phyloP scores from a whole-genome alignment of 2,888 invertebrate species.

The Caenorhabditis auriculariae region DNA sequence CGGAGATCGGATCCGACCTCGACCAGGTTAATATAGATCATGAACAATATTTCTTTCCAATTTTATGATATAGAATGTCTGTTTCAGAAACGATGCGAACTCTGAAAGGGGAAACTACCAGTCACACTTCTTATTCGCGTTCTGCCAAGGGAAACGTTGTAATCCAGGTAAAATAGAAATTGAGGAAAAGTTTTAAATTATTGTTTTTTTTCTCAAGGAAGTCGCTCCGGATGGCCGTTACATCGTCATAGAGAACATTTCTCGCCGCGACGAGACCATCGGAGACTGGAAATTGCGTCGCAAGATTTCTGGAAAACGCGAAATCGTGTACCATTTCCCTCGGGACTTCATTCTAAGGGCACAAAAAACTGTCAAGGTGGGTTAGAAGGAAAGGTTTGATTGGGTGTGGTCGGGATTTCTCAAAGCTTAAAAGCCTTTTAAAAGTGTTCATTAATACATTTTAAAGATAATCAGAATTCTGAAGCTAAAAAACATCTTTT shows the following conservation, averaged over 20 bases:
- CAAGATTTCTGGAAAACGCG: slow-evolving; percentile 62
- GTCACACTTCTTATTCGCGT: slow-evolving; percentile 68
- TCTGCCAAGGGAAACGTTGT: slow-evolving; percentile 67
- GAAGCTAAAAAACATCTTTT: neutral
- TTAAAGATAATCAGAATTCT: too few relatives aligned
- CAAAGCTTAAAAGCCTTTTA: too few relatives aligned
- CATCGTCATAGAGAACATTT: slow-evolving; percentile 64
- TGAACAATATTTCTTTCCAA: neutral
- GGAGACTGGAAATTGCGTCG: slow-evolving; percentile 65
- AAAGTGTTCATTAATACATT: neutral
- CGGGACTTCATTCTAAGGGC: slow-evolving; percentile 48
- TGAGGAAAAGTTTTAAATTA: too few relatives aligned
- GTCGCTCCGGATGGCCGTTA: slow-evolving; percentile 66
- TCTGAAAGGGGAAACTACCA: slow-evolving; percentile 66
- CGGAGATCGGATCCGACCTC: slow-evolving; percentile 22
- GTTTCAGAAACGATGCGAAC: slow-evolving; percentile 37
- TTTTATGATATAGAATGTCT: neutral
- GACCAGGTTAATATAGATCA: slow-evolving; percentile 10
- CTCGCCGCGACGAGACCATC: slow-evolving; percentile 61
- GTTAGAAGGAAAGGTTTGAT: too few relatives aligned
- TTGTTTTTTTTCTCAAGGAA: too few relatives aligned
- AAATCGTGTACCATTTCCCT: slow-evolving; percentile 56
- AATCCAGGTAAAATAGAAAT: slow-evolving; percentile 55
- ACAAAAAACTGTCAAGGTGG: slow-evolving; percentile 53
- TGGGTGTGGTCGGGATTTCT: too few relatives aligned